Evolutionary conservation across 2,113 vertebrate genomes (phyloP).

Genomic region (Papio anubis): DNA sequence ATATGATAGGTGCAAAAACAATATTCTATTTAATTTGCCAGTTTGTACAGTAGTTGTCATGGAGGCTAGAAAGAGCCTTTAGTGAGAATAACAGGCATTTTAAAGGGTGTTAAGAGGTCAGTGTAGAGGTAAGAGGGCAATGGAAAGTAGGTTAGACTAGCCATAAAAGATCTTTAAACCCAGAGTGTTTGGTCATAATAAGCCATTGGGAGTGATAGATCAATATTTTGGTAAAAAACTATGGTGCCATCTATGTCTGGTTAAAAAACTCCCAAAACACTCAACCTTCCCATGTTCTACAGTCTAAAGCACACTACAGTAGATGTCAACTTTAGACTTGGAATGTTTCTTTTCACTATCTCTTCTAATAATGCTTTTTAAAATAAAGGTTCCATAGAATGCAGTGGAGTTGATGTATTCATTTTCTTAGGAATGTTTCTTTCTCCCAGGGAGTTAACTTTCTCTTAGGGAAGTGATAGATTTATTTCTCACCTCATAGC

Average conservation of each 20-base stretch:
- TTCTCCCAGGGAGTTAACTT: conserved; percentile 2
- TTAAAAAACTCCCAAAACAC: neutral
- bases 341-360: neutral
- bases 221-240: neutral
- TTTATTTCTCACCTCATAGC: neutral
- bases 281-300: neutral
- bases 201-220: neutral
- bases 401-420: neutral
- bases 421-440: neutral
- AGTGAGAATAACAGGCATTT: neutral
- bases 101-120: neutral
- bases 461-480: neutral
- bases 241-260: neutral
- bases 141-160: neutral
- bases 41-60: neutral
- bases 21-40: neutral
- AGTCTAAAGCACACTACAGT: neutral
- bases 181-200: neutral
- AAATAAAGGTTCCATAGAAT: neutral
- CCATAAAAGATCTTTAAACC: neutral
- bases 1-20: neutral
- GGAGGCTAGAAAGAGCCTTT: neutral
- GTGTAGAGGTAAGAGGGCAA: neutral
- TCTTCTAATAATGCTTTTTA: neutral
- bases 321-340: neutral